phyloP scores from a whole-genome alignment of 2,888 invertebrate species.

The Oxytorus armatus region DNA sequence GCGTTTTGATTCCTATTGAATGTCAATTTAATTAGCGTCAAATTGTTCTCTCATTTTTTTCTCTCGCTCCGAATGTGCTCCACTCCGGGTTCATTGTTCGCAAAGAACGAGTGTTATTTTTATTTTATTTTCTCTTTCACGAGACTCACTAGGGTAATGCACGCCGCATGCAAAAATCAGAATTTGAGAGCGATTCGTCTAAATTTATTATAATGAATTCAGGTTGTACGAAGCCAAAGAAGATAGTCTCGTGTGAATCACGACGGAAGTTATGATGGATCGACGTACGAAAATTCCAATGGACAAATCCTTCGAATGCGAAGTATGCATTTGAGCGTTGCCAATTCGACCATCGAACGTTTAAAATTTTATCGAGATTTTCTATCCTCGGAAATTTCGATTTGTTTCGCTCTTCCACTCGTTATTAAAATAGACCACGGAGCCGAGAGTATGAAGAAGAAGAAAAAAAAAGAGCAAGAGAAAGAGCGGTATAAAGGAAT shows the following conservation, averaged over 20 bases:
- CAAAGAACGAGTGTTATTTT: background rate
- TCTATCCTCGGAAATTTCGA: background rate
- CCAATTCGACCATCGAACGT: background rate
- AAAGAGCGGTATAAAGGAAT: background rate
- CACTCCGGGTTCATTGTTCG: background rate
- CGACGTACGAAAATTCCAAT: conserved; percentile 28
- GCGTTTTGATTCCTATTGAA: too few species aligned
- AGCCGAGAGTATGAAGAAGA: background rate
- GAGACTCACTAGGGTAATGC: background rate
- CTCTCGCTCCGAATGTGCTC: too few species aligned
- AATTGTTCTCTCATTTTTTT: too few species aligned
- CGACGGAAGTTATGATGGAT: conserved; percentile 31
- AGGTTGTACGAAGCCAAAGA: conserved; percentile 23
- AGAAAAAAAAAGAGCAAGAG: background rate
- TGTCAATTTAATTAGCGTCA: too few species aligned
- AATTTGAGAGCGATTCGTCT: background rate
- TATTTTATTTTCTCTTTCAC: background rate
- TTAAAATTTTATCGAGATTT: background rate
- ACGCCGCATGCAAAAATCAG: background rate
- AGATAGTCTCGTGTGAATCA: conserved; percentile 40
- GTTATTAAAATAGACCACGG: conserved; percentile 42
- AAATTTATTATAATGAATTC: conserved; percentile 53
- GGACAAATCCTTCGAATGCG: conserved; percentile 36
- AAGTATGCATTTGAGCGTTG: conserved; percentile 32
- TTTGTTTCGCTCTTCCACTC: background rate